These are phyloP conservation scores for Neuroscelio doddi DNA, from an alignment of 2,888 invertebrate species.

Conservation along the genomic window DNA sequence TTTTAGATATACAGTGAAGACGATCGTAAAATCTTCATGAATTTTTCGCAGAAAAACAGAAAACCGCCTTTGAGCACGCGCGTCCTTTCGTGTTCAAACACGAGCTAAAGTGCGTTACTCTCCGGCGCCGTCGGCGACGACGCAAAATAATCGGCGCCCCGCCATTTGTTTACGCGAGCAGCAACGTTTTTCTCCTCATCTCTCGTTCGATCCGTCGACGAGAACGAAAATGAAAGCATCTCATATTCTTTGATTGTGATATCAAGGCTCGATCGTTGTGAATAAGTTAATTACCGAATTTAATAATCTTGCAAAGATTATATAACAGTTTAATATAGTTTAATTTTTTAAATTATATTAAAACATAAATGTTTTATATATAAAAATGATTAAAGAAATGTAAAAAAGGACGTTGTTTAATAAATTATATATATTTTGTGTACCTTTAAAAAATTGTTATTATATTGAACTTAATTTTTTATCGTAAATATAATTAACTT, in stretches of 20 bases:
- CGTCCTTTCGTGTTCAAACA: constrained; percentile 4
- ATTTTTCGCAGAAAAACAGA: constrained; percentile 6
- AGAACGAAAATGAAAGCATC: constrained; percentile 19
- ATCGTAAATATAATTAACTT: no score
- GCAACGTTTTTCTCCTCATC: constrained; percentile 26
- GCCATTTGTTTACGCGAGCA: constrained; percentile 36
- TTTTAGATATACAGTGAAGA: no score
- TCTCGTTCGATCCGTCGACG: constrained; percentile 24
- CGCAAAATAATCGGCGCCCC: constrained; percentile 30
- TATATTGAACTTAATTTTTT: no score
- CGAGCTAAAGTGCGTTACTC: constrained; percentile 22
- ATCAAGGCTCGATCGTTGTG: constrained; percentile 24
- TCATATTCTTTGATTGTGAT: constrained; percentile 20
- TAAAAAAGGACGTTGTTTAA: no score
- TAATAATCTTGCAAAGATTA: background rate
- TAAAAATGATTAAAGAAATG: no score
- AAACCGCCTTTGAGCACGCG: background rate
- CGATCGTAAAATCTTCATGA: no score
- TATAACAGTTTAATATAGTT: no score
- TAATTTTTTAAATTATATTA: no score
- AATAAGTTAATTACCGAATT: constrained; percentile 26
- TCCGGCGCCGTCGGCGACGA: constrained; percentile 37
- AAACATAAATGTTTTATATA: no score
- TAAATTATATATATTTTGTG: no score
- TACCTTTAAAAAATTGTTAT: no score